Evolutionary conservation across 2,797 vertebrate genomes (phyloP).

Genomic region (Danio tinwini): DNA sequence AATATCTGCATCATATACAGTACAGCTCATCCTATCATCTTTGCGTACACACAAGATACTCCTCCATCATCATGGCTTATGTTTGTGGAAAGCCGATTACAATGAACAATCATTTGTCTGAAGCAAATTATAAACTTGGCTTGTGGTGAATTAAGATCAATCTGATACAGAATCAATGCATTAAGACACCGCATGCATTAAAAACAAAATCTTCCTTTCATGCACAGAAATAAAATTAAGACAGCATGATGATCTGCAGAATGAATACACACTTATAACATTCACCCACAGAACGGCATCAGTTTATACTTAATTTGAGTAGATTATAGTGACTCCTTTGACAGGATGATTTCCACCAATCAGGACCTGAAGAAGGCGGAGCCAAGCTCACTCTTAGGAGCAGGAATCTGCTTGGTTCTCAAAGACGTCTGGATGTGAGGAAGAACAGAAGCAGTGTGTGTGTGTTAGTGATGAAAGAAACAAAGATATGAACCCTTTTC

Average conservation of each 20-base stretch:
- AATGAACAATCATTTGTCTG: neutral
- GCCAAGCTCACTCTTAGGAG: slow-evolving; percentile 84
- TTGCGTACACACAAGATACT: neutral
- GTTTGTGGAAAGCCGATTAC: neutral
- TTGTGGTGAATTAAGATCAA: neutral
- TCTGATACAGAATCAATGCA: neutral
- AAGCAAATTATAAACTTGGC: neutral
- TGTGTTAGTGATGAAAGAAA: too few species aligned
- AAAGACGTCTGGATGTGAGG: slow-evolving; percentile 78
- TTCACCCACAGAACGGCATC: neutral
- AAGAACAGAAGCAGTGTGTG: slow-evolving; percentile 5
- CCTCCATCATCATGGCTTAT: slow-evolving; percentile 12
- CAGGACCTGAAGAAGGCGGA: slow-evolving; percentile 87
- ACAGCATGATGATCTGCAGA: neutral
- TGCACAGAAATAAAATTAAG: neutral
- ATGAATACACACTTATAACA: neutral
- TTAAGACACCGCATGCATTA: neutral
- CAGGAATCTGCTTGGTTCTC: slow-evolving; percentile 80
- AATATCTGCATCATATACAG: slow-evolving; percentile 34
- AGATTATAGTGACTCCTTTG: too few species aligned
- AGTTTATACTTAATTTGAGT: neutral
- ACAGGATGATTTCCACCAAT: slow-evolving; percentile 50
- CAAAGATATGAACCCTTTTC: too few species aligned
- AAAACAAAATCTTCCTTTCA: neutral
- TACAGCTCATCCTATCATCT: slow-evolving; percentile 4